Evolutionary conservation across 2,797 vertebrate species (phyloP).

Genomic region (Champsocephalus gunnari): DNA sequence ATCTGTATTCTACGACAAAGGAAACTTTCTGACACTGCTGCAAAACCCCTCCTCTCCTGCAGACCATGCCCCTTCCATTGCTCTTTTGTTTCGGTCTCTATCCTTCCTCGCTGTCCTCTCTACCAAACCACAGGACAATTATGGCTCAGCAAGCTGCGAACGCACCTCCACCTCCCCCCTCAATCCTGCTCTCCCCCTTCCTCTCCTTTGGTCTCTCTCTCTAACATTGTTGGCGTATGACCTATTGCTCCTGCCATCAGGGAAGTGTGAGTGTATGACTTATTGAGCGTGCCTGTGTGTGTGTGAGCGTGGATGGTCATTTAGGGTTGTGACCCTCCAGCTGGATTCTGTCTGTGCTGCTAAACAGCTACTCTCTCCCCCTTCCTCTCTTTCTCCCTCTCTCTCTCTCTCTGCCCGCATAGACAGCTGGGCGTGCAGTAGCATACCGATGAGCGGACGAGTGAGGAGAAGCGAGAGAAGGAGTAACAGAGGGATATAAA

Average conservation of each 20-base stretch:
- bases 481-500: slow-evolving; percentile 27
- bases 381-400: slow-evolving; percentile 30
- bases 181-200: slow-evolving; percentile 32
- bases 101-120: slow-evolving; percentile 20
- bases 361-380: slow-evolving; percentile 67
- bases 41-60: slow-evolving; percentile 55
- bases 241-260: slow-evolving; percentile 74
- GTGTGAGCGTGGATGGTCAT: slow-evolving; percentile 64
- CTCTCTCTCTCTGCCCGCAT: slow-evolving; percentile 61
- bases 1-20: slow-evolving; percentile 71
- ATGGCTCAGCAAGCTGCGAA: slow-evolving; percentile 40
- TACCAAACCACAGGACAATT: slow-evolving; percentile 48
- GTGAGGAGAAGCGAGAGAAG: slow-evolving; percentile 32
- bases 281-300: slow-evolving; percentile 53
- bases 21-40: slow-evolving; percentile 63
- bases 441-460: slow-evolving; percentile 80
- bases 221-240: slow-evolving; percentile 61
- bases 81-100: slow-evolving; percentile 19
- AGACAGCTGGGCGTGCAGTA: slow-evolving; percentile 66
- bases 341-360: slow-evolving; percentile 73
- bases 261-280: slow-evolving; percentile 68
- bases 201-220: slow-evolving; percentile 12
- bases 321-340: slow-evolving; percentile 73
- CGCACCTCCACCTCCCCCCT: slow-evolving; percentile 44
- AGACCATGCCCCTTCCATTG: slow-evolving; percentile 39